A percentile compares a stretch with the other conserved stretches of the same genome.
These are phyloP conservation scores for Stegophylla sp. DNA, from an alignment of 2,888 invertebrate species.

Conservation along the genomic window DNA sequence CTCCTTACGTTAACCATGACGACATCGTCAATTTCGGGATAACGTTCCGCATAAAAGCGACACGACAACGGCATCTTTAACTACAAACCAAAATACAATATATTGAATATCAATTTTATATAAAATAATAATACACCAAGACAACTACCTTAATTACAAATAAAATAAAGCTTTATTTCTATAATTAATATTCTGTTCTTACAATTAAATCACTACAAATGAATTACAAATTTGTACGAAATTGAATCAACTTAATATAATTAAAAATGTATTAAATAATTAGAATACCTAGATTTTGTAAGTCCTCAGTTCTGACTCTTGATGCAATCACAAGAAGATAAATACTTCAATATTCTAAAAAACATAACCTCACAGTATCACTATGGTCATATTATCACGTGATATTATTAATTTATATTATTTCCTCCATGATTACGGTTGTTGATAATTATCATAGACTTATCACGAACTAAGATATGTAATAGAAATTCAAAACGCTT, in stretches of 20 bases:
- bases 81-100: slow-evolving; percentile 11
- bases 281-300: neutral
- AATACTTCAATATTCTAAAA: slow-evolving; percentile 19
- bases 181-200: no score
- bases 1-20: slow-evolving; percentile 98
- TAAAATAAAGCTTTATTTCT: neutral
- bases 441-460: no score
- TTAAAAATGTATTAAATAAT: neutral
- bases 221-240: neutral
- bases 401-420: neutral
- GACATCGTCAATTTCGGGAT: slow-evolving; percentile 98
- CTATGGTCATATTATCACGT: slow-evolving; percentile 47
- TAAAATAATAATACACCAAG: neutral
- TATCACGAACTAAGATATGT: no score
- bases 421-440: slow-evolving; percentile 30
- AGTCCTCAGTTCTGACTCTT: neutral
- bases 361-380: slow-evolving; percentile 48
- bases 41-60: slow-evolving; percentile 96
- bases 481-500: no score
- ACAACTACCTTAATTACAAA: slow-evolving; percentile 6
- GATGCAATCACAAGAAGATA: slow-evolving; percentile 45
- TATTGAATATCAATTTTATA: neutral
- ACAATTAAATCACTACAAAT: neutral
- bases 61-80: slow-evolving; percentile 87
- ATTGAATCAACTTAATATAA: neutral